Evolutionary conservation across 2,888 invertebrate genomes (phyloP).

Genomic region (Callinectes sapidus): DNA sequence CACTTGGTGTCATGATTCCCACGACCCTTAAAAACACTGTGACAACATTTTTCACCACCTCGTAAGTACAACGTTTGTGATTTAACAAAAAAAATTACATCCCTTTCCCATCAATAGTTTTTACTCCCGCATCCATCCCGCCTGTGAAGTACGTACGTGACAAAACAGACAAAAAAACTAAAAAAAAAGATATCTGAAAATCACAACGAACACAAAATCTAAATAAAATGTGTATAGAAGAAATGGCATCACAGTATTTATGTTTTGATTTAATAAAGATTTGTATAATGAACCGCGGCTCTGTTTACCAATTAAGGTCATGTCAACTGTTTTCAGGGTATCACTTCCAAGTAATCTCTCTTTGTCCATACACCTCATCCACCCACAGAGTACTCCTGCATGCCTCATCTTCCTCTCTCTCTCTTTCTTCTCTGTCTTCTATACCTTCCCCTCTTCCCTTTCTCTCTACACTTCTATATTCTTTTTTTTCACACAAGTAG

Average conservation of each 20-base stretch:
- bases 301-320: neutral
- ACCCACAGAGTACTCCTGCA: neutral
- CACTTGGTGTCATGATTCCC: slow-evolving; percentile 1
- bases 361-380: neutral
- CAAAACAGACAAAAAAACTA: neutral
- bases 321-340: neutral
- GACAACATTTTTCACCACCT: slow-evolving; percentile 54
- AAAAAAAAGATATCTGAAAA: slow-evolving; percentile 38
- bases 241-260: slow-evolving; percentile 67
- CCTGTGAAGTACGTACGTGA: slow-evolving; percentile 34
- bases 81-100: slow-evolving; percentile 41
- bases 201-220: slow-evolving; percentile 62
- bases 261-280: slow-evolving; percentile 70
- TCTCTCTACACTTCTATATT: neutral
- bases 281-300: slow-evolving; percentile 60
- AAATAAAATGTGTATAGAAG: slow-evolving; percentile 64
- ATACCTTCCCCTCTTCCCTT: neutral
- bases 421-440: neutral
- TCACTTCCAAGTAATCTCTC: too few relatives aligned
- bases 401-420: neutral
- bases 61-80: slow-evolving; percentile 64
- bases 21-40: slow-evolving; percentile 21
- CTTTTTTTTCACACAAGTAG: neutral
- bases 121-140: slow-evolving; percentile 19
- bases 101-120: neutral